phyloP scores from a whole-genome alignment of 2,888 invertebrate species.

The Xestobium rufovillosum region DNA sequence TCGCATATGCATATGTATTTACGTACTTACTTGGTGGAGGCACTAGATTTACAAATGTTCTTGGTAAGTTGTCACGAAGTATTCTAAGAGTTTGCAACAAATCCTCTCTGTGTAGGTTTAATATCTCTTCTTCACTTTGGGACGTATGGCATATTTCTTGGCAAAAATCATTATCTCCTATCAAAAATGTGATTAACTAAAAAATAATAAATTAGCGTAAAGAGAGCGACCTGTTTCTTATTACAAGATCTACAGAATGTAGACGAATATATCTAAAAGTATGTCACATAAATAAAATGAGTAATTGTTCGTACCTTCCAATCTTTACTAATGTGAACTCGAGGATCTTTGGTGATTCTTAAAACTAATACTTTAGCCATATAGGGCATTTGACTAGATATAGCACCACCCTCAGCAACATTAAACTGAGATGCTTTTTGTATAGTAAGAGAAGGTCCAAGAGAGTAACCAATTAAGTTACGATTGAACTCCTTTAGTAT shows the following conservation, averaged over 20 bases:
- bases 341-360: conserved; percentile 47
- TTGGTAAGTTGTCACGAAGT: conserved; percentile 7
- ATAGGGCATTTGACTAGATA: conserved; percentile 50
- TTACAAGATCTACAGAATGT: too few relatives aligned
- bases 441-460: conserved; percentile 44
- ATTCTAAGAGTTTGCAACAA: conserved; percentile 10
- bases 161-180: conserved; percentile 13
- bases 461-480: conserved; percentile 53
- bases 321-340: conserved; percentile 48
- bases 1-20: too few relatives aligned
- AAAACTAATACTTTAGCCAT: conserved; percentile 50
- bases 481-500: conserved; percentile 59
- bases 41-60: conserved; percentile 9
- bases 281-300: conserved; percentile 1
- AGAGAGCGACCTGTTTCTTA: too few relatives aligned
- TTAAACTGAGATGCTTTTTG: conserved; percentile 48
- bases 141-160: conserved; percentile 10
- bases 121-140: conserved; percentile 2
- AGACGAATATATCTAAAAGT: conserved; percentile 1
- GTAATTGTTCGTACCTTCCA: conserved; percentile 50
- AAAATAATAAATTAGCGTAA: conserved; percentile 6
- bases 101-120: conserved; percentile 10
- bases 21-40: conserved; percentile 15
- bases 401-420: conserved; percentile 52
- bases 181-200: conserved; percentile 12